A percentile compares a stretch with the other conserved stretches of the same genome.
phyloP scores from a whole-genome alignment of 37 sponge, comb jelly and placozoan genomes.

The Diacarnus erythraeanus region DNA sequence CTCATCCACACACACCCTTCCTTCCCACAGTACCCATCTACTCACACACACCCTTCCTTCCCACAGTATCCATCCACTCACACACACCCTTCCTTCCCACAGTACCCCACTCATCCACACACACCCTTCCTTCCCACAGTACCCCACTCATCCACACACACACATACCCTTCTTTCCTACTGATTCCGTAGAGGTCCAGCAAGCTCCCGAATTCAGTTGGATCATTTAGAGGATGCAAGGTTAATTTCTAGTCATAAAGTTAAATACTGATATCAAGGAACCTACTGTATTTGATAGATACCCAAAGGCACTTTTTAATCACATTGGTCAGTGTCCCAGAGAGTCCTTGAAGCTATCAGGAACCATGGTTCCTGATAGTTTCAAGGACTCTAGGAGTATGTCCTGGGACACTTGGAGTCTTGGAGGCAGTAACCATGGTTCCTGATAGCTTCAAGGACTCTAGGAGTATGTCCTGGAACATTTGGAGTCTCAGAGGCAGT shows the following conservation, averaged over 20 bases:
- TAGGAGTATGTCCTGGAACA: no score
- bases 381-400: no score
- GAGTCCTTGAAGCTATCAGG: no score
- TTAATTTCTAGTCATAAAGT: slow-evolving; percentile 51
- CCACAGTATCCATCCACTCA: not conserved
- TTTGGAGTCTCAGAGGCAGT: no score
- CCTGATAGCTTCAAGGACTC: no score
- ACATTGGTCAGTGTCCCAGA: no score
- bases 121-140: slow-evolving; percentile 12
- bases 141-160: not conserved
- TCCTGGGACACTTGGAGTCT: no score
- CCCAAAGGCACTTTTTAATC: no score
- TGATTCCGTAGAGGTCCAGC: slow-evolving; percentile 82
- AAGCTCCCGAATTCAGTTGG: slow-evolving; percentile 92
- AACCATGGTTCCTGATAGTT: no score
- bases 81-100: not conserved
- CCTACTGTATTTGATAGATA: not conserved
- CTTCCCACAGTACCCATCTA: not conserved
- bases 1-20: no score
- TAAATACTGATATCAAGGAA: not conserved
- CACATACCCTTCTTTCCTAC: slow-evolving; percentile 82
- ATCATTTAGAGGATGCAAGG: slow-evolving; percentile 82
- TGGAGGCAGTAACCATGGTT: no score
- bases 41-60: not conserved
- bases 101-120: not conserved